These are phyloP conservation scores for Nicator chloris DNA, from an alignment of 2,113 vertebrate genomes.

Conservation along the genomic window DNA sequence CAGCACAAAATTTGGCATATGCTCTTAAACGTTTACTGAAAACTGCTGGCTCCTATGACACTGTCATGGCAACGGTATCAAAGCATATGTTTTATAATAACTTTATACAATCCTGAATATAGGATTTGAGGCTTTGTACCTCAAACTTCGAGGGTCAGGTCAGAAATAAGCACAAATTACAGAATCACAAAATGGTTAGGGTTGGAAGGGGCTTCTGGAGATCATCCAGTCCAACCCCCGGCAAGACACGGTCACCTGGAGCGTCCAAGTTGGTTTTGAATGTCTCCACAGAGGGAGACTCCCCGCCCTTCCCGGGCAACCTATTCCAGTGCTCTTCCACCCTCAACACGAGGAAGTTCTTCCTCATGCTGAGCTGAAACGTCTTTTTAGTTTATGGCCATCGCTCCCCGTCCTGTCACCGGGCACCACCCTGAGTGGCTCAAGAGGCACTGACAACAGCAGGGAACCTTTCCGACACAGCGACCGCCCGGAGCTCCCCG, in stretches of 20 bases:
- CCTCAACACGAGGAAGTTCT: neutral
- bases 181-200: neutral
- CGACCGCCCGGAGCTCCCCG: no score
- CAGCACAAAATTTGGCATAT: neutral
- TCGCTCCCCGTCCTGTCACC: no score
- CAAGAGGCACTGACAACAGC: neutral
- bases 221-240: neutral
- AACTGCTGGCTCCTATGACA: neutral
- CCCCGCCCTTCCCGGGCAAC: neutral
- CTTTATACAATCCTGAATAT: no score
- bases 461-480: neutral
- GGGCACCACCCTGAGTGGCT: neutral
- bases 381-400: neutral
- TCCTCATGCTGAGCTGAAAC: neutral
- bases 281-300: neutral
- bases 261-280: neutral
- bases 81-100: neutral
- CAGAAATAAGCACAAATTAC: neutral
- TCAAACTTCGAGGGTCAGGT: neutral
- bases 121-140: neutral
- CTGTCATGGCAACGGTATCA: rapidly evolving
- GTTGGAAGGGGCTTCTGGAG: no score
- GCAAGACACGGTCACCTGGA: neutral
- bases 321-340: neutral
- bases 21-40: neutral